phyloP scores from a whole-genome alignment of 2,888 invertebrate species.

The Zygogramma bicolorata region DNA sequence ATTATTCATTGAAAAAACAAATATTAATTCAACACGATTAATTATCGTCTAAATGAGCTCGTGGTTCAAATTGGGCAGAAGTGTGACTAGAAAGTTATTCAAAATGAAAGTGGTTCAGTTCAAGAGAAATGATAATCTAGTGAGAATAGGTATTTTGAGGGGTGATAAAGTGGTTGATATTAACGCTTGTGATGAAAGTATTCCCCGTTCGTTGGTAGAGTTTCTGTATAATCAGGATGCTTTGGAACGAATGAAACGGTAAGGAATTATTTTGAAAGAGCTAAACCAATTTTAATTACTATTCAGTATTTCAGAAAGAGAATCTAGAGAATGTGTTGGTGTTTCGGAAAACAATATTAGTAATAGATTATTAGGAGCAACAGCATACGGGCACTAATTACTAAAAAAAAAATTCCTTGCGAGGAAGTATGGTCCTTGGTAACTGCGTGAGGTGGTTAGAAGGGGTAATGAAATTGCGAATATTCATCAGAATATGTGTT shows the following conservation, averaged over 20 bases:
- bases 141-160: conserved; percentile 49
- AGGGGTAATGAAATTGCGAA: too few relatives aligned
- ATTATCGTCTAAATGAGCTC: conserved; percentile 22
- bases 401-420: too few relatives aligned
- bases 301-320: too few relatives aligned
- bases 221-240: conserved; percentile 47
- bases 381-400: too few relatives aligned
- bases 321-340: too few relatives aligned
- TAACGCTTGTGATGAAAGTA: conserved; percentile 46
- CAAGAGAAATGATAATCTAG: conserved; percentile 47
- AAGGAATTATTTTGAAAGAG: too few relatives aligned
- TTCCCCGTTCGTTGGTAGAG: conserved; percentile 50
- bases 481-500: too few relatives aligned
- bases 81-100: conserved; percentile 10
- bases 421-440: too few relatives aligned
- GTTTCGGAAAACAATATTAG: too few relatives aligned
- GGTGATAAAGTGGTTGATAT: conserved; percentile 52
- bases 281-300: too few relatives aligned
- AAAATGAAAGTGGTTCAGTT: conserved; percentile 55
- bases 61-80: conserved; percentile 12
- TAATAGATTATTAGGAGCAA: too few relatives aligned
- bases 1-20: background rate
- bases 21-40: background rate
- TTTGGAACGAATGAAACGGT: conserved; percentile 48
- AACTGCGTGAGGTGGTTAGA: too few relatives aligned